Evolutionary conservation across 2,888 invertebrate species (phyloP).

Genomic region (Hyalella azteca): DNA sequence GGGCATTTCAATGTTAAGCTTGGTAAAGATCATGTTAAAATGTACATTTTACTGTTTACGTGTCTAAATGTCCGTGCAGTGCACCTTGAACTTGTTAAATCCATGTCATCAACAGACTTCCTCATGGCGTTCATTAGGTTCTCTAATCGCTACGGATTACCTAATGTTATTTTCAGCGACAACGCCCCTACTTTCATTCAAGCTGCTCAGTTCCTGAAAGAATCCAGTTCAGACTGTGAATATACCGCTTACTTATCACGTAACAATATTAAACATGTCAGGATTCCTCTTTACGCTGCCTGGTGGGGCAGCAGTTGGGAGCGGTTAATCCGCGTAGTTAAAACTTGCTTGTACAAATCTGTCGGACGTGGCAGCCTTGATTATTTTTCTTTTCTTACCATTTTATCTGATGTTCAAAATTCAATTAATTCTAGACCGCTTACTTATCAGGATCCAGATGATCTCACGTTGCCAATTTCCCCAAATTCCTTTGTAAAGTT

Average conservation of each 20-base stretch:
- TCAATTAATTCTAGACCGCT: too few relatives aligned
- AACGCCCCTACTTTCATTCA: neutral
- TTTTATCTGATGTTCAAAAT: neutral
- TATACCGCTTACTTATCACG: neutral
- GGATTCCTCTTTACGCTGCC: neutral
- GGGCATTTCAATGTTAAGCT: neutral
- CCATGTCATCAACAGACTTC: neutral
- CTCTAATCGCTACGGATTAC: neutral
- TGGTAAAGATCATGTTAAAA: neutral
- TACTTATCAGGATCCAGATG: too few relatives aligned
- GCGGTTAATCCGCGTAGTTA: neutral
- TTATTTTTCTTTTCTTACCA: neutral
- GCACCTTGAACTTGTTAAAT: neutral
- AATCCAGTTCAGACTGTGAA: neutral
- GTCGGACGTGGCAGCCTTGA: neutral
- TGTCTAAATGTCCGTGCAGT: neutral
- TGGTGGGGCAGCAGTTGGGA: neutral
- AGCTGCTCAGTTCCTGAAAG: neutral
- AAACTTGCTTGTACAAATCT: slow-evolving; percentile 9
- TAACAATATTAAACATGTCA: neutral
- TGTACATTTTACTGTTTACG: neutral
- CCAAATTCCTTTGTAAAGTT: too few relatives aligned
- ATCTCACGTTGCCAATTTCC: too few relatives aligned
- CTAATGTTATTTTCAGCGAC: neutral
- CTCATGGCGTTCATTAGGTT: neutral